Evolutionary conservation across 2,888 invertebrate genomes (phyloP).

Genomic region (Tineola bisselliella): DNA sequence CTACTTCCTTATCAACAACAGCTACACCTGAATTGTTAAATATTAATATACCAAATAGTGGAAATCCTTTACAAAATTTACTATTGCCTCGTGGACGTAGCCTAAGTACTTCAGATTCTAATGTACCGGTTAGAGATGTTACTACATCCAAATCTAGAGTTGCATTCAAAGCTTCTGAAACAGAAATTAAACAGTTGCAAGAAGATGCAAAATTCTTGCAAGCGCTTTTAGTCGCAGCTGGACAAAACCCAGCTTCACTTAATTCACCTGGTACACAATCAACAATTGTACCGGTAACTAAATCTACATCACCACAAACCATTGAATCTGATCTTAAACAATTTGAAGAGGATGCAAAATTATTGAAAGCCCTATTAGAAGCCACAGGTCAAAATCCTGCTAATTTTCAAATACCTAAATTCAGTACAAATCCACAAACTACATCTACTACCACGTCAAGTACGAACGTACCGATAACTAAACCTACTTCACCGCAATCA

Average conservation of each 20-base stretch:
- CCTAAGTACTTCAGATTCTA: not conserved
- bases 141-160: slow-evolving; percentile 22
- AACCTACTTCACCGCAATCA: slow-evolving; percentile 29
- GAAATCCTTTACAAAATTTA: not conserved
- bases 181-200: slow-evolving; percentile 7
- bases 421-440: slow-evolving; percentile 16
- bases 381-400: slow-evolving; percentile 31
- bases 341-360: slow-evolving; percentile 24
- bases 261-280: not conserved
- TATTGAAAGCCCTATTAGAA: slow-evolving; percentile 44
- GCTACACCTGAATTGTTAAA: not conserved
- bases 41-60: not conserved
- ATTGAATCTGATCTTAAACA: slow-evolving; percentile 44
- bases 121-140: not conserved
- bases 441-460: slow-evolving; percentile 27
- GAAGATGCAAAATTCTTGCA: slow-evolving; percentile 25
- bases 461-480: slow-evolving; percentile 23
- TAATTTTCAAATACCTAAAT: slow-evolving; percentile 15
- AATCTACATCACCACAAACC: slow-evolving; percentile 29
- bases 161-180: slow-evolving; percentile 16
- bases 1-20: not conserved
- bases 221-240: slow-evolving; percentile 43
- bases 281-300: slow-evolving; percentile 23
- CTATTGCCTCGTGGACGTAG: not conserved
- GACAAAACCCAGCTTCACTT: slow-evolving; percentile 30